Percentiles rank a stretch among this genome's conserved stretches.
These are phyloP conservation scores for Saxidomus purpurata DNA, from an alignment of 1,140 invertebrate species.

Conservation along the genomic window DNA sequence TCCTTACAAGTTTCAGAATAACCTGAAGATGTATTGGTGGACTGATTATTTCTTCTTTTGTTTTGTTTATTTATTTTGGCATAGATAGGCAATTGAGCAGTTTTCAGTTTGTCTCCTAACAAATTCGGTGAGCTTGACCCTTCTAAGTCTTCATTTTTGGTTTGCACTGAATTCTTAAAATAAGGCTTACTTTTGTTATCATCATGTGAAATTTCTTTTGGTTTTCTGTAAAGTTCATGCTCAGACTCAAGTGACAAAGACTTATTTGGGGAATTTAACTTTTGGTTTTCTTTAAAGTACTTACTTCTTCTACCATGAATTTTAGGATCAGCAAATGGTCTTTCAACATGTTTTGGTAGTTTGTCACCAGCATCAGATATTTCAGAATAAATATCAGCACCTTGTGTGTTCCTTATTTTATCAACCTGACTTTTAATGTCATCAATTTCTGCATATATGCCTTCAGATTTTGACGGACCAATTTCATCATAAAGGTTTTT, in stretches of 20 bases:
- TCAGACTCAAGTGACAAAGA: background rate
- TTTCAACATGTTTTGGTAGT: background rate
- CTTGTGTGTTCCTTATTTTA: background rate
- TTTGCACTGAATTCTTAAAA: background rate
- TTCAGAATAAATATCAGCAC: background rate
- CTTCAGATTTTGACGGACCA: constrained; percentile 2
- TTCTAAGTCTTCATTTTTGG: background rate
- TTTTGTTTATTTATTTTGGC: constrained; percentile 54
- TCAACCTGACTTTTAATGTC: constrained; percentile 17
- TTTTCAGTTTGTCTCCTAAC: constrained; percentile 6
- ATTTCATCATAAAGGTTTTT: constrained; percentile 33
- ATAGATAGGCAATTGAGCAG: constrained; percentile 28
- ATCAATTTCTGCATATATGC: constrained; percentile 53
- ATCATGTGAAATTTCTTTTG: too few species aligned
- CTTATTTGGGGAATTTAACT: background rate
- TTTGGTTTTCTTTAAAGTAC: constrained; percentile 24
- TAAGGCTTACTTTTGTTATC: too few species aligned
- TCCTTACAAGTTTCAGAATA: background rate
- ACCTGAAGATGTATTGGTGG: background rate
- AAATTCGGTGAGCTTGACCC: background rate
- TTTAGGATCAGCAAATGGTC: background rate
- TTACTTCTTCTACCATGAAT: constrained; percentile 64
- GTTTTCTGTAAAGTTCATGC: too few species aligned
- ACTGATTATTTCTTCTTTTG: background rate
- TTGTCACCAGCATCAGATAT: background rate